A percentile compares a stretch with the other conserved stretches of the same genome.
phyloP scores from a whole-genome alignment of 2,888 invertebrate genomes.

The Caenorhabditis zanzibari region DNA sequence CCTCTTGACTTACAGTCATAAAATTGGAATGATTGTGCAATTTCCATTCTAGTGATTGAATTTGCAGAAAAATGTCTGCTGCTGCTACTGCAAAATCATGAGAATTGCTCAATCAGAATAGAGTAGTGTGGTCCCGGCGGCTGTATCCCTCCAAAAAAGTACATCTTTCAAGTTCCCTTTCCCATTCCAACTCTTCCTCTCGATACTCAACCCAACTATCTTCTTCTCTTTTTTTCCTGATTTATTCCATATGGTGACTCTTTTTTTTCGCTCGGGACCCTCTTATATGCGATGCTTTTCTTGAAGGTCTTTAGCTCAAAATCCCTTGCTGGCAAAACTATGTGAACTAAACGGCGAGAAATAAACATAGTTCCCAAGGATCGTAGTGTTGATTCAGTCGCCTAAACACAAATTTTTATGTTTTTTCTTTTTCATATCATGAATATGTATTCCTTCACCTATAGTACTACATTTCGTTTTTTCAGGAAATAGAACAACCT shows the following conservation, averaged over 20 bases:
- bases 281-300: not conserved
- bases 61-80: not conserved
- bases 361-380: not conserved
- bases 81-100: not conserved
- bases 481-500: conserved; percentile 37
- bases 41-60: not conserved
- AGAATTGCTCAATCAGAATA: conserved; percentile 27
- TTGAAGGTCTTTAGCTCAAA: no score
- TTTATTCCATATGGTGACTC: conserved; percentile 45
- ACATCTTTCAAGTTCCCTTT: conserved; percentile 9
- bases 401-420: no score
- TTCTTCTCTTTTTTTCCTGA: conserved; percentile 30
- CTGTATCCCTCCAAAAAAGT: conserved; percentile 27
- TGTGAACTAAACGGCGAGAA: no score
- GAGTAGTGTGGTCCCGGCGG: conserved; percentile 21
- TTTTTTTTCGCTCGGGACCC: conserved; percentile 9
- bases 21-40: not conserved
- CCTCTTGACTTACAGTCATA: no score
- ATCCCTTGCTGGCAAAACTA: no score
- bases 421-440: no score
- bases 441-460: no score
- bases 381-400: not conserved
- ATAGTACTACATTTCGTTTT: not conserved
- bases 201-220: conserved; percentile 1
- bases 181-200: conserved; percentile 1